Evolutionary conservation across 2,113 vertebrate species (phyloP), one percentile per base, ranked within the genome.

Genomic region (Arizona elegans): DNA sequence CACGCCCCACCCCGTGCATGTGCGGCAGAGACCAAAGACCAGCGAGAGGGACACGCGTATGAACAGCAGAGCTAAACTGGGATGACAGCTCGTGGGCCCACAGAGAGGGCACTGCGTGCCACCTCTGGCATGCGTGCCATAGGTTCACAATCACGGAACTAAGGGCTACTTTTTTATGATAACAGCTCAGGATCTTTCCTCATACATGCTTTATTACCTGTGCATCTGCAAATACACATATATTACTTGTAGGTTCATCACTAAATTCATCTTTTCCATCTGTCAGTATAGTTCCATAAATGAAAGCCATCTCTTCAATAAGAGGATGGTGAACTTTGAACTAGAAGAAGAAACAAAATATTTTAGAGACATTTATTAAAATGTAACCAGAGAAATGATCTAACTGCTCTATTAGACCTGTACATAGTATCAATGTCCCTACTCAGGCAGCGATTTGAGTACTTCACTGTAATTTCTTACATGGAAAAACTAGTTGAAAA

Each of bases 171-270:
- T 81, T 81, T 81, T 43, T 3, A 43, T 21, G 75, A 23, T 43
- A 81, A 81, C 29, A 81, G 33, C 7, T 81, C 75, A 81, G 53
- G 6, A 50, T 59, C 6, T 86, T 89, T 7, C 3, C 26, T 87
- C 65, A 33, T 8, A 0, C 5, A 33, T 88, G 59, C 58, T 92
- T 92, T 55, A 86, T 59, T 98, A 99, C 99, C 99, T 99, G 99
- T 55, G 98, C 98, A 92, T 99, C 98, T 55, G 98, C 99, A 96
- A 99, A 99, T 96, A 99, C 98, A 89, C 99, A 99, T 91, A 99
- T 96, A 58, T 99, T 99, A 94, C 98, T 97, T 21, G 98, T 99
- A 93, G 99, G 97, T 56, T 99, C 98, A 85, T 98, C 94, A 0
- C 97, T 98, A 38, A 98, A 98, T 19, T 95, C 23, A 0, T 99